Base-by-base conservation (phyloP, 2,797 vertebrate genomes). In the Bothrops alternatus region DNA sequence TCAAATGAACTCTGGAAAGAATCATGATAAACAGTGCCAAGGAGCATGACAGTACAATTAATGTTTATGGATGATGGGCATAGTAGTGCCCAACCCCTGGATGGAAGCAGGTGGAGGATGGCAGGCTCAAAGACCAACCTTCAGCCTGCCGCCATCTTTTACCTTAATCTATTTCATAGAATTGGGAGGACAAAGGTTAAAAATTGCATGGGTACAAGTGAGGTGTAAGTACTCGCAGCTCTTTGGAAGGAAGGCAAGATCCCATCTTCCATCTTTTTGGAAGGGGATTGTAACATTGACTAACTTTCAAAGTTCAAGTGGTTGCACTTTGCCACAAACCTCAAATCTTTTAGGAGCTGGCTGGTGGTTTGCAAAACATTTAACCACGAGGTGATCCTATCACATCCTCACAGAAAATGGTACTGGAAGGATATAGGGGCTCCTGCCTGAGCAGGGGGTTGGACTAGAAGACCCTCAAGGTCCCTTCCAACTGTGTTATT, bases 331-430 rank as follows among this genome's bases (percentile, higher is more conserved):
- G 42, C 14, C 5, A 47, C 1, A 1, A 2, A 65, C 3, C 0
- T 63, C 60, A 50, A 26, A 47, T 3, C 60, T 89, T 89, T 47
- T 50, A 26, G 2, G 10, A 28, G 18, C 55, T 58, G 32, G 87
- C 32, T 23, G 2, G 3, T 3, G 2, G 4, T 55, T 53, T 50
- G 88, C 61, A 53, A 65, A 65, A 50, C 6, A n/a, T 25, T 89
- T n/a, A n/a, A 3, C 8, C 5, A 53, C 0, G 1, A 7, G n/a
- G 14, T 28, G 18, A n/a, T 20, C 14, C 8, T 10, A 5, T 26
- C 4, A 20, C 32, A 25, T 60, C 25, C 8, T 61, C 8, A 61
- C 26, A 26, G 60, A 26, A 63, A 28, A 28, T 61, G 60, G 60
- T 26, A 61, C 47, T 50, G 47, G 47, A 50, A 50, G 47, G 47